Evolutionary conservation across 2,113 vertebrate species (phyloP), one percentile per base, ranked within the genome.

Genomic region (Plotosus lineatus): DNA sequence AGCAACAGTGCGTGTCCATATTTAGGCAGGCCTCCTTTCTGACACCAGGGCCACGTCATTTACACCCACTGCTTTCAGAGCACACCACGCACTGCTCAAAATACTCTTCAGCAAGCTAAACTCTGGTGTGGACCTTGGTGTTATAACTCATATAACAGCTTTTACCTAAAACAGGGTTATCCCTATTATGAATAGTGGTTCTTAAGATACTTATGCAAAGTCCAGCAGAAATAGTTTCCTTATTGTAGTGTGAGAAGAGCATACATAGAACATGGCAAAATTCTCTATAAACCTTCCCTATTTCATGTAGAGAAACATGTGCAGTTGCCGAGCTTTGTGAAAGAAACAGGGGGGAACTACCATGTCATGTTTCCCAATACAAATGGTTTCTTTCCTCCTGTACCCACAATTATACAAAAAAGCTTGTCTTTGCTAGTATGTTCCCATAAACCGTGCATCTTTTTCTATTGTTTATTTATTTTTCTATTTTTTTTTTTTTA

Each of bases 21-120:
- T 96, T 96, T 96, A 95, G 96, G 89, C 94, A 95, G 92, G 89
- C 90, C 90, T 91, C 90, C 89, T 91, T 92, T 91, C 92, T 93
- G 92, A 94, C 94, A 90, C 85, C 86, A 88, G 88, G 78, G 82
- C 88, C 86, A 61, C 71, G 93, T 96, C 94, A 96, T 93, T 95
- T 93, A 92, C 94, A 94, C 92, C 91, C 88, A 69, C 89, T 3
- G 58, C 65, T 88, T 85, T 88, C 91, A 31, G 84, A 82, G 85
- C 71, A 72, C 84, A 88, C 77, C 65, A 82, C 58, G 58, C 77
- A 42, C 71, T 21, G 55, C 65, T 82, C 28, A 77, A 87, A 92
- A 87, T 15, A 85, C 88, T 87, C 88, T 89, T 88, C 78, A 77
- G 84, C 86, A 69, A 14, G 85, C 86, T 84, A 86, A 46, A 82